Conservation (phyloP, 64 coral and sea anemone species). For the Astreopora myriophthalma region DNA sequence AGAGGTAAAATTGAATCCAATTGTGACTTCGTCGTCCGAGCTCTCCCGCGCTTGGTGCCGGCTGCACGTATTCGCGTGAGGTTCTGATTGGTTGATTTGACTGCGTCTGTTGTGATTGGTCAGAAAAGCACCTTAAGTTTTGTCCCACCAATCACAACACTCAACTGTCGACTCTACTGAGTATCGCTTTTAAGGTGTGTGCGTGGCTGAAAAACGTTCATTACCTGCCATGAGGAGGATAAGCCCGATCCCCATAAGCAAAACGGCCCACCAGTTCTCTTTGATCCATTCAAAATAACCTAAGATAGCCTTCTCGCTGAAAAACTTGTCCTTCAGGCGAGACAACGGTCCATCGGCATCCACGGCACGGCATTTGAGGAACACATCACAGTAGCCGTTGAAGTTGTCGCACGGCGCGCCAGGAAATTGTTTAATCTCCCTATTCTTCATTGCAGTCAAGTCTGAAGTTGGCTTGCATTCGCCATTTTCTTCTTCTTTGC, state of each 20-base stretch:
- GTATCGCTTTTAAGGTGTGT: no score
- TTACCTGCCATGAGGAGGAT: constrained; percentile 95
- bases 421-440: constrained; percentile 46
- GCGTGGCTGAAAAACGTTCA: no score
- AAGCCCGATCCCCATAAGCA: constrained; percentile 88
- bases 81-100: not conserved
- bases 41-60: not conserved
- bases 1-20: not conserved
- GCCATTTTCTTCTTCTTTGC: not conserved
- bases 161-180: no score
- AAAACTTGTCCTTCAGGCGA: constrained; percentile 87
- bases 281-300: constrained; percentile 89
- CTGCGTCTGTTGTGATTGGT: not conserved
- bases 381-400: constrained; percentile 98
- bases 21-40: no score
- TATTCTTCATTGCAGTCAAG: not conserved
- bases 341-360: constrained; percentile 94
- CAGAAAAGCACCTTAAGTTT: no score
- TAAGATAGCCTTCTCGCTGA: constrained; percentile 87
- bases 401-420: constrained; percentile 92
- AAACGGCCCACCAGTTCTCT: constrained; percentile 91
- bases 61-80: not conserved
- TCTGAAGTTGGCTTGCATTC: constrained; percentile 24
- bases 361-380: constrained; percentile 92
- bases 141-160: no score